Evolutionary conservation across 2,113 vertebrate genomes (phyloP).

Genomic region (Odocoileus virginianus): DNA sequence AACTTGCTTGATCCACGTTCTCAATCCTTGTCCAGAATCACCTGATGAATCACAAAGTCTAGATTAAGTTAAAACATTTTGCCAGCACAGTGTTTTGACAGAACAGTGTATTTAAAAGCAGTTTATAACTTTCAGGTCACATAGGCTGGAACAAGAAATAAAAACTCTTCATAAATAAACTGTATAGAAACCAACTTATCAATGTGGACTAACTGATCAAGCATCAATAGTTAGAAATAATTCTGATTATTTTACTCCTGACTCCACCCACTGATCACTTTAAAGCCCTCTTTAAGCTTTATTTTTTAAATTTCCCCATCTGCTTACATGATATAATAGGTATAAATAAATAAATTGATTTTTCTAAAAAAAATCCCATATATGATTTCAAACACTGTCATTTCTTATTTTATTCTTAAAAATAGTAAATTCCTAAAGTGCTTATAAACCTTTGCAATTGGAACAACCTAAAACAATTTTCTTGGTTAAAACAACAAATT

Average conservation of each 20-base stretch:
- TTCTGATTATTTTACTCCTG: not conserved
- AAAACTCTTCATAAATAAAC: not conserved
- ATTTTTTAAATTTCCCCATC: not conserved
- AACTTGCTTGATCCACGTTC: conserved; percentile 87
- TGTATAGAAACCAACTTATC: not conserved
- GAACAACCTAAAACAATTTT: not conserved
- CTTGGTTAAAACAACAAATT: not conserved
- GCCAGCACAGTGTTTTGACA: not conserved
- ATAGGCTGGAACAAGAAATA: not conserved
- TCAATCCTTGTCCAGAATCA: conserved; percentile 87
- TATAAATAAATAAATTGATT: not conserved
- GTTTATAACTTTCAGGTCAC: not conserved
- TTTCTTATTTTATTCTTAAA: conserved; percentile 37
- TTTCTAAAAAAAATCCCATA: not conserved
- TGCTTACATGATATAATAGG: not conserved
- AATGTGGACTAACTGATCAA: not conserved
- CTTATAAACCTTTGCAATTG: not conserved
- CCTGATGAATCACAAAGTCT: conserved; percentile 77
- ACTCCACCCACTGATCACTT: not conserved
- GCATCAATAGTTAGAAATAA: not conserved
- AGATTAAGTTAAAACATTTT: conserved; percentile 35
- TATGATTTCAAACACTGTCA: not conserved
- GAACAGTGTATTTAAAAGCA: not conserved
- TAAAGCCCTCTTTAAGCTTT: not conserved
- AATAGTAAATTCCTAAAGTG: not conserved